Percentiles rank a stretch among this genome's conserved stretches.
phyloP scores from a whole-genome alignment of 2,113 vertebrate genomes.

The Hystrix brachyura region DNA sequence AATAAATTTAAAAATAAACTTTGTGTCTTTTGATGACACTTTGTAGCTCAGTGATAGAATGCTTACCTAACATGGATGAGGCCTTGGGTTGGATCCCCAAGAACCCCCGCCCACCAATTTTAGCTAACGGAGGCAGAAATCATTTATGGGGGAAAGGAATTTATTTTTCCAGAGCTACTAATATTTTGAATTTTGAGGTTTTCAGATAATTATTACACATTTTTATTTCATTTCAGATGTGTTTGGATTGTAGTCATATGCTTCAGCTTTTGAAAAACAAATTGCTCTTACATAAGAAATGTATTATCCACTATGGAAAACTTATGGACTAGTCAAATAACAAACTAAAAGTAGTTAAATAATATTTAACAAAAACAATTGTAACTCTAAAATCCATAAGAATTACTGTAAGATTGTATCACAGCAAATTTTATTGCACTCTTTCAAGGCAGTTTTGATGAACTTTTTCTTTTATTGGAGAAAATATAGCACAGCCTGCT shows the following conservation, averaged over 20 bases:
- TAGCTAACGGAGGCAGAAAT: constrained; percentile 2
- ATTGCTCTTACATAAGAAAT: constrained; percentile 7
- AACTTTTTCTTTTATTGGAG: constrained; percentile 23
- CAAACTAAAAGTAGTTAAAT: not conserved
- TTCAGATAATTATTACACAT: constrained; percentile 42
- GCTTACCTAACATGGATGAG: not conserved
- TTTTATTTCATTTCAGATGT: constrained; percentile 16
- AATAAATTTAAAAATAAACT: not conserved
- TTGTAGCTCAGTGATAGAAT: not conserved
- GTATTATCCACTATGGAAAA: constrained; percentile 10
- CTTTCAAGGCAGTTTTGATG: constrained; percentile 31
- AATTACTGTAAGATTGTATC: not conserved
- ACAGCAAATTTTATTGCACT: not conserved
- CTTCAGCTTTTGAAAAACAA: constrained; percentile 30
- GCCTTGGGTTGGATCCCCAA: not conserved
- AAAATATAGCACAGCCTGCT: not conserved
- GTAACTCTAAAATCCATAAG: not conserved
- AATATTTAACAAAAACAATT: constrained; percentile 2
- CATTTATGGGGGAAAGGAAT: not conserved
- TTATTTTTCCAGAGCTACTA: constrained; percentile 32
- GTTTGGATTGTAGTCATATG: constrained; percentile 8
- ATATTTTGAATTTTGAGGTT: constrained; percentile 50
- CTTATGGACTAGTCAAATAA: constrained; percentile 25
- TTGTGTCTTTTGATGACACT: not conserved
- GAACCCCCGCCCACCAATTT: not conserved